A percentile compares a stretch with the other conserved stretches of the same genome.
These are phyloP conservation scores for Scaptomyza cyrtandrae DNA, from an alignment of 2,888 invertebrate genomes.

Conservation along the genomic window DNA sequence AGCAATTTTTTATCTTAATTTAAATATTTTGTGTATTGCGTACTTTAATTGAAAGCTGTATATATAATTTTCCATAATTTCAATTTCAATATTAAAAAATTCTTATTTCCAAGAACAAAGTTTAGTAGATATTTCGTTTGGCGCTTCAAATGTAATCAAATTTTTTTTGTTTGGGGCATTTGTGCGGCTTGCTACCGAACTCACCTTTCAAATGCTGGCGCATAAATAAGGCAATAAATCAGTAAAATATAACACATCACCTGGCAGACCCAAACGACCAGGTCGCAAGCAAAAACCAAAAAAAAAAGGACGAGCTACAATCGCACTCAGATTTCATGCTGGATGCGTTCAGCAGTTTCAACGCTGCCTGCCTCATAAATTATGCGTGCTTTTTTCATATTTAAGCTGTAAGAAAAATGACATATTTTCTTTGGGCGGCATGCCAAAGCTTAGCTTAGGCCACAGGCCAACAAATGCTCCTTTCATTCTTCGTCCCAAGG, in stretches of 20 bases:
- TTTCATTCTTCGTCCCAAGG: constrained; percentile 3
- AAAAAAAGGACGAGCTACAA: constrained; percentile 6
- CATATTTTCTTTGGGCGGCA: constrained; percentile 67
- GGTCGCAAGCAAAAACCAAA: constrained; percentile 12
- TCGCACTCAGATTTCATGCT: constrained; percentile 55
- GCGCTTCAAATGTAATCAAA: constrained; percentile 60
- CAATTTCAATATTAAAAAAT: background rate
- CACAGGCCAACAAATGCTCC: constrained; percentile 45
- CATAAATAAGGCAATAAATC: constrained; percentile 76
- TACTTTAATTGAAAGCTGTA: too few relatives aligned
- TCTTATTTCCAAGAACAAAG: background rate
- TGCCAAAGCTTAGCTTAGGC: constrained; percentile 41
- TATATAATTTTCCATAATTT: too few relatives aligned
- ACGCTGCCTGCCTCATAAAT: constrained; percentile 56
- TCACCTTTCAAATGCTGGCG: constrained; percentile 47
- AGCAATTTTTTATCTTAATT: too few relatives aligned
- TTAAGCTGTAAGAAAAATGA: constrained; percentile 66
- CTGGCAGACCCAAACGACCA: constrained; percentile 41
- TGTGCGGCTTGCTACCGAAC: constrained; percentile 35
- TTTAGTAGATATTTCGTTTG: background rate
- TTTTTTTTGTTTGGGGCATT: constrained; percentile 7
- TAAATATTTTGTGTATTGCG: too few relatives aligned
- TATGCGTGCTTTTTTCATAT: constrained; percentile 62
- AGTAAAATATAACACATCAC: constrained; percentile 76
- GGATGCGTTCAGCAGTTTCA: constrained; percentile 46